Evolutionary conservation across 2,113 vertebrate genomes (phyloP), one percentile per base, ranked within the genome.

Genomic region (Brachypteracias leptosomus): DNA sequence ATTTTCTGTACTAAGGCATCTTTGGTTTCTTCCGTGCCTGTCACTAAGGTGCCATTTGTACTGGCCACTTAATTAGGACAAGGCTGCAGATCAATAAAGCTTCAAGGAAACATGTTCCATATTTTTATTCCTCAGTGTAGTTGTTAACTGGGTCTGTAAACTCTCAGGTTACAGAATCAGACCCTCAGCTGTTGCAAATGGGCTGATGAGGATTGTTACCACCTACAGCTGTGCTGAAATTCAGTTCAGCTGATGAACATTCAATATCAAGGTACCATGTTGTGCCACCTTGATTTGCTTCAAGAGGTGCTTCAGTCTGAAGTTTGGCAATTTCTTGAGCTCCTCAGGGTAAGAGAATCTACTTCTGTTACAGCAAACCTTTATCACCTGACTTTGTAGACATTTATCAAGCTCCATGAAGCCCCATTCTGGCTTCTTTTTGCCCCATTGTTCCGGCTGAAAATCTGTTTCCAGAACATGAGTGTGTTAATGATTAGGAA

Each of bases 211-310:
- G 42, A 6, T 57, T 74, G 13, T 49, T 85, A 42, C 11, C 2
- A 1, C n/a, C 74, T 67, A 18, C 35, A 80, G 16, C 15, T 31
- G 49, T 38, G 18, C 21, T 70, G 63, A 72, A 59, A 44, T 81
- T 88, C 51, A 42, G 86, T 67, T 90, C 61, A 63, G 18, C 24
- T 21, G 35, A 38, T 16, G 26, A 33, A 47, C 42, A 9, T 42
- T 59, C 42, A 28, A 0, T 26, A 25, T 8, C 0, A 0, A 71
- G 42, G 38, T 44, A 31, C 65, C 42, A n/a, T 40, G 40, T 24
- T 81, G 44, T 61, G 71, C 16, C 73, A 68, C 52, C 61, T 40
- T 25, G 22, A 44, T 78, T 84, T 84, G 6, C 65, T 89, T 84
- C 87, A 70, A 73, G 35, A 81, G 47, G 10, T 46, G 4, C 20